These are phyloP conservation scores for Pollenia amentaria DNA, from an alignment of 2,888 invertebrate genomes.

Conservation along the genomic window DNA sequence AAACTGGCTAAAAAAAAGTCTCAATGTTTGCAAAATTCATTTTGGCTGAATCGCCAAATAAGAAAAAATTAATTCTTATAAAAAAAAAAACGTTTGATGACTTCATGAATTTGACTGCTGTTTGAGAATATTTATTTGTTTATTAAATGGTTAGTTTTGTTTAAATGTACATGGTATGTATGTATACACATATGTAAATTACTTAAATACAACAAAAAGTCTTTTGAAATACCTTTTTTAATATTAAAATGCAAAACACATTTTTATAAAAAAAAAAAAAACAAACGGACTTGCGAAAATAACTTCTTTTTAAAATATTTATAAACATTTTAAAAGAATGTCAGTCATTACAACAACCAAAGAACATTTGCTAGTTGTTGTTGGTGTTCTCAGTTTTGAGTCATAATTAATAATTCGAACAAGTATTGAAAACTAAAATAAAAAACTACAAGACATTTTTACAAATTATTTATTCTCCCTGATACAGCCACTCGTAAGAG, in stretches of 20 bases:
- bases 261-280: background rate
- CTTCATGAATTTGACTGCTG: constrained; percentile 58
- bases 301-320: background rate
- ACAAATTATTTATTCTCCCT: constrained; percentile 9
- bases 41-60: constrained; percentile 3
- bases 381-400: background rate
- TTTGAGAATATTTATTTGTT: constrained; percentile 44
- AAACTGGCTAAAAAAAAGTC: constrained; percentile 9
- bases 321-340: constrained; percentile 7
- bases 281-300: constrained; percentile 32
- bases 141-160: constrained; percentile 23
- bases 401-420: constrained; percentile 30
- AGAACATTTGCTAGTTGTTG: constrained; percentile 10
- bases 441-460: constrained; percentile 19
- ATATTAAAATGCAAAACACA: constrained; percentile 64
- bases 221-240: background rate
- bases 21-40: constrained; percentile 54
- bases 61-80: constrained; percentile 17
- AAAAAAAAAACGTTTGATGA: constrained; percentile 49
- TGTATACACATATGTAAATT: no score
- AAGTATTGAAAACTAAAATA: background rate
- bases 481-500: background rate
- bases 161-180: background rate
- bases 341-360: constrained; percentile 3
- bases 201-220: background rate